A percentile compares a stretch with the other conserved stretches of the same genome.
These are phyloP conservation scores for Melanostoma scalare DNA, from an alignment of 2,888 invertebrate species.

Conservation along the genomic window DNA sequence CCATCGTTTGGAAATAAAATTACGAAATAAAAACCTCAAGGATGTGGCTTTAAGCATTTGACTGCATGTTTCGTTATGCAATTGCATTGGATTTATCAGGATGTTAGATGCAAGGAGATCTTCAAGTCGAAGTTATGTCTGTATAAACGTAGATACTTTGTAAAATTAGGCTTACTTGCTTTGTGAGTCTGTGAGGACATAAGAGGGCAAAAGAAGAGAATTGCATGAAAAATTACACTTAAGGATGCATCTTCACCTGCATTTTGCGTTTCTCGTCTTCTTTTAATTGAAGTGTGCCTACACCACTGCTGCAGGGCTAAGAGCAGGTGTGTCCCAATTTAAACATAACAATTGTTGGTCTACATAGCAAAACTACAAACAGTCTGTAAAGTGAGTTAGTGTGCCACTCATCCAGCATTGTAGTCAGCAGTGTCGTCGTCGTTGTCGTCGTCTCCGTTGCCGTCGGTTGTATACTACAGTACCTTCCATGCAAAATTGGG, in stretches of 20 bases:
- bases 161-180: constrained; percentile 36
- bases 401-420: constrained; percentile 14
- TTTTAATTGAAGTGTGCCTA: constrained; percentile 20
- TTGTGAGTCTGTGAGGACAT: constrained; percentile 15
- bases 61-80: constrained; percentile 29
- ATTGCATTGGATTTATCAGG: constrained; percentile 37
- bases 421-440: not conserved
- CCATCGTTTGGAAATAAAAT: constrained; percentile 19
- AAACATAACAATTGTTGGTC: constrained; percentile 62
- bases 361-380: constrained; percentile 46
- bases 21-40: constrained; percentile 21
- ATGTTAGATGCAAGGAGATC: constrained; percentile 20
- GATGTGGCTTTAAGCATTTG: constrained; percentile 26
- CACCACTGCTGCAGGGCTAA: constrained; percentile 43
- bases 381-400: constrained; percentile 38
- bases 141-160: not conserved
- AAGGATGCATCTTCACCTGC: constrained; percentile 66
- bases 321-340: constrained; percentile 64
- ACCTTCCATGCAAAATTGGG: constrained; percentile 31
- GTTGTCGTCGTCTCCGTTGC: constrained; percentile 4
- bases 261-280: constrained; percentile 29
- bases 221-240: constrained; percentile 52
- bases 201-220: constrained; percentile 17
- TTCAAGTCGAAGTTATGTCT: constrained; percentile 25
- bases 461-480: constrained; percentile 4